Evolutionary conservation across 2,797 vertebrate genomes (phyloP).

Genomic region (Lacerta bilineata): DNA sequence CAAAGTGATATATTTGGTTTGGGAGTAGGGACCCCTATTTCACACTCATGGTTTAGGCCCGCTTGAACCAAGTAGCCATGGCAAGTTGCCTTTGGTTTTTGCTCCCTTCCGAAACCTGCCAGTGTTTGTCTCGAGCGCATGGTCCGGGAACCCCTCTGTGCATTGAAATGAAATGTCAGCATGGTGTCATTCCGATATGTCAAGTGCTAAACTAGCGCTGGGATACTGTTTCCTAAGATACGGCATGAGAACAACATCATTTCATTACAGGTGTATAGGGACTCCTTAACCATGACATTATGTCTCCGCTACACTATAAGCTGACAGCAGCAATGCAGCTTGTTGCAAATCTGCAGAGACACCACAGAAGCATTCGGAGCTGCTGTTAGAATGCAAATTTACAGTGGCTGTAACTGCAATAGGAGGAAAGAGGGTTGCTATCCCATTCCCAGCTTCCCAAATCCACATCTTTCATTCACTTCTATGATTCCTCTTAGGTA

Average conservation of each 20-base stretch:
- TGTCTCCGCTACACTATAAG: conserved; percentile 72
- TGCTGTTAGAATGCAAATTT: conserved; percentile 72
- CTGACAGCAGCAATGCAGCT: conserved; percentile 77
- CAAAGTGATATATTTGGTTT: neutral
- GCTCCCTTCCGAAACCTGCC: neutral
- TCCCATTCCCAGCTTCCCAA: conserved; percentile 1
- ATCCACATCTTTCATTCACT: neutral
- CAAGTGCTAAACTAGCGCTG: conserved; percentile 74
- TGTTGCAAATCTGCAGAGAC: conserved; percentile 72
- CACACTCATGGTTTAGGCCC: neutral
- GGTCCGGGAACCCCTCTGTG: conserved; percentile 43
- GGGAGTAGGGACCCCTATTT: neutral
- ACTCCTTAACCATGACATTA: conserved; percentile 78
- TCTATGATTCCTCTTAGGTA: neutral
- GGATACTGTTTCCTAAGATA: conserved; percentile 65
- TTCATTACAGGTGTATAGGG: conserved; percentile 78
- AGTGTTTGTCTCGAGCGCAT: neutral
- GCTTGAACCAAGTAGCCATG: neutral
- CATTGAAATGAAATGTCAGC: conserved; percentile 73
- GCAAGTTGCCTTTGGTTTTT: neutral
- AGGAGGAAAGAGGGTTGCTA: conserved; percentile 53
- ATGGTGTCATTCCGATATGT: conserved; percentile 69
- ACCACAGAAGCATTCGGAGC: conserved; percentile 67
- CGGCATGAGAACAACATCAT: conserved; percentile 66
- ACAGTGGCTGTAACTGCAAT: conserved; percentile 69